Evolutionary conservation across 2,113 vertebrate species (phyloP).

Genomic region (Porphyrio hochstetteri): DNA sequence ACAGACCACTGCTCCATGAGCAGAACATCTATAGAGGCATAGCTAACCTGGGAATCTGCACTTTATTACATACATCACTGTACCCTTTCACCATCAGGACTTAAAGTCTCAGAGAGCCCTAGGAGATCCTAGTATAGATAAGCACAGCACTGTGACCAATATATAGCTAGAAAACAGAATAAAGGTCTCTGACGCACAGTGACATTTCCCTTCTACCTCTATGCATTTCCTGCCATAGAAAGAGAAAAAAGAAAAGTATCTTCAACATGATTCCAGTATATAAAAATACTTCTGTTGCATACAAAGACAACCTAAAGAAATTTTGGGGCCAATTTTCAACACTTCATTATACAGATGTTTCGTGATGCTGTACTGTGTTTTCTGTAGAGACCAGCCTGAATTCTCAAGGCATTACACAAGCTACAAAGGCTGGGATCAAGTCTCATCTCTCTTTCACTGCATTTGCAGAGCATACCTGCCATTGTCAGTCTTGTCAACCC

Average conservation of each 20-base stretch:
- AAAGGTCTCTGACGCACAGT: background rate
- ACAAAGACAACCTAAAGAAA: background rate
- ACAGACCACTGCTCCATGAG: rapidly evolving
- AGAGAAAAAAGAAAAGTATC: background rate
- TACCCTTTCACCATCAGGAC: background rate
- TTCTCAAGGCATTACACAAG: slow-evolving; percentile 1
- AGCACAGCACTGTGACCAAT: background rate
- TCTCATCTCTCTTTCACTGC: slow-evolving; percentile 5
- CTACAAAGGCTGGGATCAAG: slow-evolving; percentile 10
- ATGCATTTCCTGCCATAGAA: background rate
- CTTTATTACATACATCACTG: background rate
- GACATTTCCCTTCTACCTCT: background rate
- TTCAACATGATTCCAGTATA: background rate
- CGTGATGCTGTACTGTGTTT: background rate
- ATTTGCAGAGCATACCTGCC: slow-evolving; percentile 15
- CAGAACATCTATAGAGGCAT: background rate
- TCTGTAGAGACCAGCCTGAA: background rate
- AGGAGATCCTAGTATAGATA: background rate
- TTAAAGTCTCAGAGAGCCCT: background rate
- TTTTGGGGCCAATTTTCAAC: background rate
- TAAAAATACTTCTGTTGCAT: background rate
- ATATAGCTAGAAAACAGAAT: background rate
- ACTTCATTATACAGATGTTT: background rate
- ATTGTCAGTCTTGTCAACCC: slow-evolving; percentile 44
- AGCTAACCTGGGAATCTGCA: background rate